phyloP scores from a whole-genome alignment of 2,797 vertebrate species.

The Gambelia wislizenii region DNA sequence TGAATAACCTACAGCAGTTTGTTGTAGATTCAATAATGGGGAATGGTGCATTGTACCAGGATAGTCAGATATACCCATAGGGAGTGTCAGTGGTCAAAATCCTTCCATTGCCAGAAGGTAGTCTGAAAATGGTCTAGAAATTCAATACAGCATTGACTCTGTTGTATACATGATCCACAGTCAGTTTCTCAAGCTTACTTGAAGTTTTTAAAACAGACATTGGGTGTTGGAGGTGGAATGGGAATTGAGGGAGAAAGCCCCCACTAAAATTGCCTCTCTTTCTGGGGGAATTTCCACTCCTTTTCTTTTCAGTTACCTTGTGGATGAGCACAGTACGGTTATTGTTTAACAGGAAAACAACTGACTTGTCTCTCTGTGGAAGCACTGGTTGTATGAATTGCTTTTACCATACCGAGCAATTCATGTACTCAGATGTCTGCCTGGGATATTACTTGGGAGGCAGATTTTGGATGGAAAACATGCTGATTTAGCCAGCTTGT shows the following conservation, averaged over 20 bases:
- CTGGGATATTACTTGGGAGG: not conserved
- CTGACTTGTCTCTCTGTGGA: not conserved
- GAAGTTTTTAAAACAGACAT: slow-evolving; percentile 73
- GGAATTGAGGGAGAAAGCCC: not conserved
- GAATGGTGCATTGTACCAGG: slow-evolving; percentile 84
- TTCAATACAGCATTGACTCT: slow-evolving; percentile 96
- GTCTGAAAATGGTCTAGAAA: slow-evolving; percentile 97
- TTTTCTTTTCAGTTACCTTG: slow-evolving; percentile 23
- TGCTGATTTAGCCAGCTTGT: not conserved
- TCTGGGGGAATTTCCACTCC: not conserved
- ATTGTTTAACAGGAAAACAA: not conserved
- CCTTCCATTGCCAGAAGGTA: slow-evolving; percentile 99
- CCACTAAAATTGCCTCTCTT: slow-evolving; percentile 47
- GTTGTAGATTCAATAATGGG: slow-evolving; percentile 86
- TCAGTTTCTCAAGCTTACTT: slow-evolving; percentile 75
- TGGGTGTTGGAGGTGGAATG: not conserved
- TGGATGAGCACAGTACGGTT: not conserved
- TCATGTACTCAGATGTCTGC: rapidly evolving
- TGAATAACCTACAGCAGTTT: slow-evolving; percentile 99
- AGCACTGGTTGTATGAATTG: not conserved
- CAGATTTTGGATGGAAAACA: not conserved
- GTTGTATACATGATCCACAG: slow-evolving; percentile 86
- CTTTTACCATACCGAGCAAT: slow-evolving; percentile 7
- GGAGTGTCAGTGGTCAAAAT: slow-evolving; percentile 98
- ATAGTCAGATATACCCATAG: slow-evolving; percentile 97